Evolutionary conservation across 35 echinoderm and acorn worm genomes (phyloP).

Genomic region (Patiria miniata): DNA sequence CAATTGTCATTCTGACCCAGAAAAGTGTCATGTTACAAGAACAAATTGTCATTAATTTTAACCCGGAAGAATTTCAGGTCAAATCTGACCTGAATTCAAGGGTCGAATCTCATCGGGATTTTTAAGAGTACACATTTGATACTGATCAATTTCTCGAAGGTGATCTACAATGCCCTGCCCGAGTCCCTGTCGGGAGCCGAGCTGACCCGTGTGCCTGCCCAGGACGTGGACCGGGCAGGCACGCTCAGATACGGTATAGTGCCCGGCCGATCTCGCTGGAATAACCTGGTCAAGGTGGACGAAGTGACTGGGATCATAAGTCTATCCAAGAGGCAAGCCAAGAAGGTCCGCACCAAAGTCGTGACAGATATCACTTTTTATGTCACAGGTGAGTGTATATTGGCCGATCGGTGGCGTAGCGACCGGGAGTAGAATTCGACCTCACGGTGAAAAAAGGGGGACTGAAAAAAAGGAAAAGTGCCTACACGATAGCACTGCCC

Average conservation of each 20-base stretch:
- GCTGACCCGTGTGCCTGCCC: slow-evolving; percentile 60
- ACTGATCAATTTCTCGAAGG: background rate
- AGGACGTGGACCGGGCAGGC: slow-evolving; percentile 67
- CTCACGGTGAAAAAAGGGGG: too few species aligned
- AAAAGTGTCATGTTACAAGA: too few species aligned
- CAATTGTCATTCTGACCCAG: too few species aligned
- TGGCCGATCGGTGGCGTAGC: too few species aligned
- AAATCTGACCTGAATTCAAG: too few species aligned
- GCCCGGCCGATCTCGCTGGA: background rate
- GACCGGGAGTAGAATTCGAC: too few species aligned
- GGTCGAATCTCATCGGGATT: too few species aligned
- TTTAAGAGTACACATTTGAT: too few species aligned
- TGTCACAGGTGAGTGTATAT: slow-evolving; percentile 44
- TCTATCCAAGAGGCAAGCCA: slow-evolving; percentile 4
- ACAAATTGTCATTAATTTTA: too few species aligned
- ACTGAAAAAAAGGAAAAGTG: too few species aligned
- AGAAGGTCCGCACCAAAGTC: slow-evolving; percentile 8
- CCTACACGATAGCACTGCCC: too few species aligned
- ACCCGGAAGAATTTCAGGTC: too few species aligned
- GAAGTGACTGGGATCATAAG: slow-evolving; percentile 48
- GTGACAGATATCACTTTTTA: slow-evolving; percentile 40
- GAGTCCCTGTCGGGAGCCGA: slow-evolving; percentile 65
- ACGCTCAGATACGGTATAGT: slow-evolving; percentile 58
- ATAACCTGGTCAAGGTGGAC: slow-evolving; percentile 43
- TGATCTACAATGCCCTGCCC: slow-evolving; percentile 77